Evolutionary conservation across 1,140 invertebrate genomes (phyloP).

Genomic region (Zaprionus ghesquierei): DNA sequence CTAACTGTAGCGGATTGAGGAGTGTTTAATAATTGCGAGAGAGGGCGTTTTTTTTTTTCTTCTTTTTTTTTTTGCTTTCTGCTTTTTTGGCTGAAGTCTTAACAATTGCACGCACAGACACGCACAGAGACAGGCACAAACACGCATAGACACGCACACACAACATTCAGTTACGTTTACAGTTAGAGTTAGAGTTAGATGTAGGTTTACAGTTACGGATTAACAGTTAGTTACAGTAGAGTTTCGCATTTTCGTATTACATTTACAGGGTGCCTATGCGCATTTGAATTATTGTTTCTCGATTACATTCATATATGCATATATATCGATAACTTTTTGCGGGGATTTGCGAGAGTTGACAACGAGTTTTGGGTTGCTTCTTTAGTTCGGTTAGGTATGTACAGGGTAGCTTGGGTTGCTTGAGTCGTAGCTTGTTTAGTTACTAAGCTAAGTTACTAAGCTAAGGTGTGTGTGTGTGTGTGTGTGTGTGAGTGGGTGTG

Average conservation of each 20-base stretch:
- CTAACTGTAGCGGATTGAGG: not conserved
- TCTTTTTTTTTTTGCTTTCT: conserved; percentile 6
- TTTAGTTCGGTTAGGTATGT: not conserved
- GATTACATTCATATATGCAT: not conserved
- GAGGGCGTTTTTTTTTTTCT: not conserved
- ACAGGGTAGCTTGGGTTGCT: not conserved
- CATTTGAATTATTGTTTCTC: not conserved
- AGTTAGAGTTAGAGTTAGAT: conserved; percentile 23
- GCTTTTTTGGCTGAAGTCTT: conserved; percentile 12
- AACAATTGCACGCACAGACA: conserved; percentile 17
- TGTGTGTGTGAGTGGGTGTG: not conserved
- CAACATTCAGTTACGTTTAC: conserved; percentile 9
- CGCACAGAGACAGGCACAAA: conserved; percentile 4
- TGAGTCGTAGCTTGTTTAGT: not conserved
- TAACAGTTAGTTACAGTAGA: conserved; percentile 15
- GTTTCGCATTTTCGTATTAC: not conserved
- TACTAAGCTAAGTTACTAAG: too few relatives aligned
- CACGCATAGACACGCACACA: conserved; percentile 10
- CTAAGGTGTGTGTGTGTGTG: not conserved
- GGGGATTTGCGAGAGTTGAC: not conserved
- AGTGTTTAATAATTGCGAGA: not conserved
- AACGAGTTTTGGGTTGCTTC: not conserved
- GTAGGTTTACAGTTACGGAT: conserved; percentile 15
- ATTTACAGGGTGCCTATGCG: not conserved
- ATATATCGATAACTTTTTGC: not conserved